phyloP scores from a whole-genome alignment of 2,888 invertebrate genomes.

The Reticulitermes lucifugus region DNA sequence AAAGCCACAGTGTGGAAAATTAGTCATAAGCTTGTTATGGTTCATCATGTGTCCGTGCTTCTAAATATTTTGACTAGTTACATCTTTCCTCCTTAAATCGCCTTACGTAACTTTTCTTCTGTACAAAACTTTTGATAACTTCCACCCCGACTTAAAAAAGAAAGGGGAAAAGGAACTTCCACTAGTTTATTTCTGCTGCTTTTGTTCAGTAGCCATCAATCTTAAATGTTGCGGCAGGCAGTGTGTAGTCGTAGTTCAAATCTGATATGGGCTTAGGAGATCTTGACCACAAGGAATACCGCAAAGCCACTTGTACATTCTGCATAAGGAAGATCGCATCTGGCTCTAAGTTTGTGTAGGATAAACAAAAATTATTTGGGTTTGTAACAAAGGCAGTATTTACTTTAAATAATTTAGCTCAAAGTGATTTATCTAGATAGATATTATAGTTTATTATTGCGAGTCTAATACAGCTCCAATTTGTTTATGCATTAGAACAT shows the following conservation, averaged over 20 bases:
- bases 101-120: conserved; percentile 11
- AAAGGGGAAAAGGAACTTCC: background rate
- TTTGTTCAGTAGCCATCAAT: conserved; percentile 45
- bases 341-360: too few species aligned
- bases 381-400: too few species aligned
- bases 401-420: too few species aligned
- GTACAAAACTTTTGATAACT: conserved; percentile 30
- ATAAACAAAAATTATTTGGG: too few species aligned
- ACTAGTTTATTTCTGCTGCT: conserved; percentile 19
- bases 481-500: too few species aligned
- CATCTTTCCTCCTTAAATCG: background rate
- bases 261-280: background rate
- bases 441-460: too few species aligned
- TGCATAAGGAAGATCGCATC: too few species aligned
- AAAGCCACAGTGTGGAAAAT: background rate
- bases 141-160: background rate
- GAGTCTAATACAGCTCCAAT: too few species aligned
- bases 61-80: background rate
- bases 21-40: background rate
- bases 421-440: too few species aligned
- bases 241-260: background rate
- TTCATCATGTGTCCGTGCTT: background rate
- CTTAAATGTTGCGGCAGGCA: conserved; percentile 37
- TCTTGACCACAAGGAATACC: background rate
- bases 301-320: too few species aligned